Evolutionary conservation across 2,797 vertebrate genomes (phyloP), one percentile per base, ranked within the genome.

Genomic region (Semaprochilodus insignis): DNA sequence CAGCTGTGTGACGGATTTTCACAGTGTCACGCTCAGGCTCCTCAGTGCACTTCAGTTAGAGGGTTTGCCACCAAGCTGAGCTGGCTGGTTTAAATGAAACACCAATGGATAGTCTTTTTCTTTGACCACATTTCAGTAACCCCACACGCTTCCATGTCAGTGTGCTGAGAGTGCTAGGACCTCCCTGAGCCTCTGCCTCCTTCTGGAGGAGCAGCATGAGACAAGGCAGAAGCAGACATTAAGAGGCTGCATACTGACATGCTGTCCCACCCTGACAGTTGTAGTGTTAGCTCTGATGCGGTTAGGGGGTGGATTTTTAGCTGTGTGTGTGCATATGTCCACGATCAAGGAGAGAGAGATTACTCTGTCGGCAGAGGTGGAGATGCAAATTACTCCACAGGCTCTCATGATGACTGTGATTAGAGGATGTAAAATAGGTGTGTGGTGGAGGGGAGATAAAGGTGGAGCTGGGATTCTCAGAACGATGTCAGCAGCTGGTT

Each of bases 391-490:
- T 21, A 83, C 62, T 54, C 62, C 51, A 52, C 36, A 54, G 4
- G 8, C 2, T 2, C 14, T 71, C 48, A 52, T 67, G 65, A 81
- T 81, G 52, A 85, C 77, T 52, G 74, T 48, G 36, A 81, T 74
- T 74, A 36, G 48, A 62, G 48, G 17, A 81, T 62, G 75, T 69
- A 62, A 69, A 60, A 78, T 31, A 36, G 23, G 40, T 67, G 54
- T 54, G 23, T 44, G 36, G 36, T 31, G 0, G 17, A 34, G 19
- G 23, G 2, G 6, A 72, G 63, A 36, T 11, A 44, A 11, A 81
- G 34, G 13, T 31, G 55, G 63, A 77, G 65, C 80, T 73, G 16
- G 71, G 81, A 81, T 66, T 34, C 19, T 3, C 51, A 34, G 52
- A 27, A 74, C 48, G 54, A 36, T 34, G 27, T 78, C 73, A 10